Evolutionary conservation across 23 tunicate genomes (phyloP), one percentile per base, ranked within the genome.

Genomic region (Halocynthia roretzi): DNA sequence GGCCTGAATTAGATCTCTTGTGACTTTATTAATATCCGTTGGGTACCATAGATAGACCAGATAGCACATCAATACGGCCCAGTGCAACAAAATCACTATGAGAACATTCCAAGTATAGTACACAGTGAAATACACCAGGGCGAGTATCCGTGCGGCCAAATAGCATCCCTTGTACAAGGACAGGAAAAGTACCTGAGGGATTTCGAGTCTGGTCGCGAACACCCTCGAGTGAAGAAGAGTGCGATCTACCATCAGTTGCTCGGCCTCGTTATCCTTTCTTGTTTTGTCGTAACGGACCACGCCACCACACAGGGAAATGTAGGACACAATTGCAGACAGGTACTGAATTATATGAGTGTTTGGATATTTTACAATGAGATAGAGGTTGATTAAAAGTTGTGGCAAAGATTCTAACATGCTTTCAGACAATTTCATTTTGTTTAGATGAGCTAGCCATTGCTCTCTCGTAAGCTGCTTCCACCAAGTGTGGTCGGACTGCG

Each of bases 371-470:
- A 71, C 82, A 55, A 91, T 91, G 18, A 91, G 71, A 55, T 85
- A 91, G 6, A 91, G 31, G 63, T 85, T 81, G 51, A 91, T 85
- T 6, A 91, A 74, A 15, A 91, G 81, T 73, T 91, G 97, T 11
- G 97, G 97, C 8, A 91, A 61, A 7, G 97, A 85, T 73, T 91
- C 97, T 6, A 91, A 71, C 97, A 91, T 81, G 66, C 97, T 91
- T 71, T 91, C 97, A 8, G 77, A 68, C 44, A 91, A 76, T 61
- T 91, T 91, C 81, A 85, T 66, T 55, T 86, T 91, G 65, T 81
- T 85, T 0, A 91, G 67, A 83, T 91, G 97, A 8, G 97, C 71
- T 7, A 72, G 67, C 97, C 97, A 91, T 76, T 85, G 85, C 65
- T 91, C 97, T 56, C 78, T 56, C n/a, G 97, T 85, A 17, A 91